Evolutionary conservation across 2,888 invertebrate species (phyloP).

Genomic region (Serripes groenlandicus): DNA sequence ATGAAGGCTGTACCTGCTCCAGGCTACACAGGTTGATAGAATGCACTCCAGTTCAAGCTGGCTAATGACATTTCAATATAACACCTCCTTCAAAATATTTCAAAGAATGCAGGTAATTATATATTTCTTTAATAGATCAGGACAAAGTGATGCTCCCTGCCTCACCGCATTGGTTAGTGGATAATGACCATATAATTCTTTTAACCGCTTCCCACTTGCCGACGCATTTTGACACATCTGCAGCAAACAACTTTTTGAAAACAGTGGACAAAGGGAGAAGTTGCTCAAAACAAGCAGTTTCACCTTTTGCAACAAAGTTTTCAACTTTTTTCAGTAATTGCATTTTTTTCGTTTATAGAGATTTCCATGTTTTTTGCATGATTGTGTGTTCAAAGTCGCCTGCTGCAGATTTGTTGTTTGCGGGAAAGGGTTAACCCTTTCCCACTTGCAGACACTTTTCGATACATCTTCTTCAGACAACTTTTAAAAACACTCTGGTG

Average conservation of each 20-base stretch:
- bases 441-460: background rate
- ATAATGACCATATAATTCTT: constrained; percentile 15
- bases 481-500: background rate
- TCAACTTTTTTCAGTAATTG: background rate
- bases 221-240: too few species aligned
- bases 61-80: constrained; percentile 21
- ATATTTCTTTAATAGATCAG: constrained; percentile 22
- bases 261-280: background rate
- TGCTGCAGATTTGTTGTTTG: background rate
- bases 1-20: background rate
- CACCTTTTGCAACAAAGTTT: background rate
- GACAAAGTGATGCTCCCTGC: constrained; percentile 13
- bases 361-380: background rate
- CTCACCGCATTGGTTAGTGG: constrained; percentile 18
- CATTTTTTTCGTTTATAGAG: too few species aligned
- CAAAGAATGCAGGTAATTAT: constrained; percentile 10
- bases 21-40: too few species aligned
- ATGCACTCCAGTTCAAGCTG: too few species aligned
- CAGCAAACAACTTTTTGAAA: background rate
- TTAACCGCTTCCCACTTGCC: too few species aligned
- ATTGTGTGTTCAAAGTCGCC: background rate
- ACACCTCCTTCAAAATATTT: constrained; percentile 11
- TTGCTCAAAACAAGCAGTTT: background rate
- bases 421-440: background rate
- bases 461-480: background rate